Evolutionary conservation across 1,140 invertebrate species (phyloP).

Genomic region (Drosophila kepulauana): DNA sequence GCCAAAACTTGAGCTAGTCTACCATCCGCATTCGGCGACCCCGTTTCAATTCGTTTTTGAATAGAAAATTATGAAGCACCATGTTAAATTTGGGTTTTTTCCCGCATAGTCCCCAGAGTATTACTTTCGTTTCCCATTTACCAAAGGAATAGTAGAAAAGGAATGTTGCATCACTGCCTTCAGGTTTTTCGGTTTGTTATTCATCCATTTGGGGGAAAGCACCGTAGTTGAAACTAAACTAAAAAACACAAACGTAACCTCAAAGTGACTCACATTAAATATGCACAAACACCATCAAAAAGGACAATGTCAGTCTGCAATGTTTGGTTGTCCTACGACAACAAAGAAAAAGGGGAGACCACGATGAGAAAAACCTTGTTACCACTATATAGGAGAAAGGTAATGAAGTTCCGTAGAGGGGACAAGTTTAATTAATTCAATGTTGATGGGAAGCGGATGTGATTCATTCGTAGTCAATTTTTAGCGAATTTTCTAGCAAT

Average conservation of each 20-base stretch:
- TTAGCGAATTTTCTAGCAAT: conserved; percentile 11
- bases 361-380: conserved; percentile 33
- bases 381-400: conserved; percentile 14
- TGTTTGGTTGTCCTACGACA: conserved; percentile 51
- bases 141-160: background rate
- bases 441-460: conserved; percentile 44
- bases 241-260: conserved; percentile 64
- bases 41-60: conserved; percentile 88
- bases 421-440: conserved; percentile 63
- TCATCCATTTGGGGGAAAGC: conserved; percentile 30
- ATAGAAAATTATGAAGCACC: conserved; percentile 63
- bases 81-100: conserved; percentile 45
- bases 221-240: conserved; percentile 7
- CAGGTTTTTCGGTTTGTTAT: background rate
- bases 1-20: conserved; percentile 16
- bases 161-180: conserved; percentile 15
- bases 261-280: conserved; percentile 58
- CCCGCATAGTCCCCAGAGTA: conserved; percentile 16
- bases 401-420: background rate
- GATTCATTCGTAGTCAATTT: conserved; percentile 20
- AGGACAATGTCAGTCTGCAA: conserved; percentile 57
- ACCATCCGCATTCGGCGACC: conserved; percentile 84
- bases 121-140: conserved; percentile 43
- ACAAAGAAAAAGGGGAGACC: conserved; percentile 9
- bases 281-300: conserved; percentile 67